Evolutionary conservation across 1,140 invertebrate species (phyloP).

Genomic region (Liolophura sinensis): DNA sequence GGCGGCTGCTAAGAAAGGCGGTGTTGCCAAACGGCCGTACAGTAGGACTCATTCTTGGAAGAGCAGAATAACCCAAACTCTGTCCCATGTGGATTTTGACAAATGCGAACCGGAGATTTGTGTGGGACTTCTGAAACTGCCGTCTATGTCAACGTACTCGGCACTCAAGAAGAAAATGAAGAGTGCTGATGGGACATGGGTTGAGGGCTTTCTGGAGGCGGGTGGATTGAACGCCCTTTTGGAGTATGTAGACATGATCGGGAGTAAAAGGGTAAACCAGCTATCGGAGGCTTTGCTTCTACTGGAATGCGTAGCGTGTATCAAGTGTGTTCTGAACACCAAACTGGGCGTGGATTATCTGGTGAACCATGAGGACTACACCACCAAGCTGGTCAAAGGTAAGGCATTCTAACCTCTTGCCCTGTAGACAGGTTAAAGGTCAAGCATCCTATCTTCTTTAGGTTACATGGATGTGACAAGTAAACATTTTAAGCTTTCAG

Average conservation of each 20-base stretch:
- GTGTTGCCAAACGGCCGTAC: too few relatives aligned
- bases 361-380: conserved; percentile 56
- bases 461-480: too few relatives aligned
- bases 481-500: too few relatives aligned
- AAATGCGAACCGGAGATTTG: conserved; percentile 54
- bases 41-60: too few relatives aligned
- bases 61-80: conserved; percentile 15
- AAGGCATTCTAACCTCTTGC: conserved; percentile 20
- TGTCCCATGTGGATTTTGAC: conserved; percentile 31
- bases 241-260: conserved; percentile 57
- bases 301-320: conserved; percentile 60
- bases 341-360: conserved; percentile 61
- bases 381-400: conserved; percentile 59
- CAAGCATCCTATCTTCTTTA: too few relatives aligned
- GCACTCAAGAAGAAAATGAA: conserved; percentile 58
- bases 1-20: too few relatives aligned
- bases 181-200: conserved; percentile 55
- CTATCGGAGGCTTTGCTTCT: conserved; percentile 59
- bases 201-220: conserved; percentile 60
- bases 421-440: too few relatives aligned
- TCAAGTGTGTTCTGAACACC: conserved; percentile 62
- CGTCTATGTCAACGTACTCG: conserved; percentile 56
- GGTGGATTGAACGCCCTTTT: conserved; percentile 61
- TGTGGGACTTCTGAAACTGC: conserved; percentile 55
- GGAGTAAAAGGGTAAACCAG: conserved; percentile 39